Evolutionary conservation across 2,888 invertebrate genomes (phyloP), one percentile per base, ranked within the genome.

Genomic region (Drosophila anomalipes): DNA sequence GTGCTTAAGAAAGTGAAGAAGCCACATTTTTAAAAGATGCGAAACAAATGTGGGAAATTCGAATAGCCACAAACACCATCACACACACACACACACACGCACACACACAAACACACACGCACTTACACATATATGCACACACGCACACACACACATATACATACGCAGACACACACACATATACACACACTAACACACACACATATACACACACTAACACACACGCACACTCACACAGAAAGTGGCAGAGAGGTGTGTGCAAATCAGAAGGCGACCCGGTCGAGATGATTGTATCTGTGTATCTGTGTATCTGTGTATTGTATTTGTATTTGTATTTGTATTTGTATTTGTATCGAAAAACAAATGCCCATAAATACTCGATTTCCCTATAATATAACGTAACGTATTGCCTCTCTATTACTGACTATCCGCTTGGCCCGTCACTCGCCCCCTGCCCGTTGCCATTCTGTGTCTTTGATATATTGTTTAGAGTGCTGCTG

Each of bases 291-390:
- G 77, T 77, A 77, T 79, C 68, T 76, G 33, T 54, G 16, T 4
- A 19, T 22, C 22, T 22, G 22, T 22, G 22, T 22, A n/a, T n/a
- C n/a, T n/a, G 33, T 54, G 16, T 4, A 19, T 22, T 35, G 14
- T 26, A 10, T 35, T 5, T 54, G 58, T 70, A 33, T 75, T 41
- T 54, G 16, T 14, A 19, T 26, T 37, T 79, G 72, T 77, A 67
- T 81, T 58, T 64, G 65, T 71, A 72, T 74, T 70, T 66, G 56
- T 74, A 82, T 79, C 65, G 79, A 70, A 79, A 47, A 82, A 75
- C 65, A 75, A 81, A 82, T 82, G 83, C 72, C 74, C 82, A 79
- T 79, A 77, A 79, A 81, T 81, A 81, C 81, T 62, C 71, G 81
- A 75, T 80, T 80, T 57, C 30, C 64, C 47, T 62, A 68, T 72